Evolutionary conservation across 2,113 vertebrate genomes (phyloP).

Genomic region (Chinchilla lanigera): DNA sequence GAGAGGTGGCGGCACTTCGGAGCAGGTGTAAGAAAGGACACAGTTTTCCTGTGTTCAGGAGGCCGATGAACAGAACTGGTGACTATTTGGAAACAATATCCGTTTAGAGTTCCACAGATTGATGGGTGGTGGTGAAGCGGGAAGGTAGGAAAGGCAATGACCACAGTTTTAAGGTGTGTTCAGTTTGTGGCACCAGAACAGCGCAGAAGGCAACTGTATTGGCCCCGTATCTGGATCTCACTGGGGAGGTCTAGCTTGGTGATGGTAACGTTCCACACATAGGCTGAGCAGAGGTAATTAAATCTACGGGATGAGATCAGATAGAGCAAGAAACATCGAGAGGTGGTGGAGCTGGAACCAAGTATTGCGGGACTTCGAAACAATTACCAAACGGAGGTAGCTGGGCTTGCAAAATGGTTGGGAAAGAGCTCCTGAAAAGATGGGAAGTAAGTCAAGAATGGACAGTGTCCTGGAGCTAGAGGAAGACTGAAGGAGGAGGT

Average conservation of each 20-base stretch:
- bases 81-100: not conserved
- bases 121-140: not conserved
- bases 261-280: not conserved
- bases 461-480: not conserved
- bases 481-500: not conserved
- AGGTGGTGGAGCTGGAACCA: not conserved
- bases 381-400: not conserved
- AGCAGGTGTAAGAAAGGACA: not conserved
- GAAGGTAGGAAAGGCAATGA: not conserved
- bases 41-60: not conserved
- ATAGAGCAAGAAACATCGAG: not conserved
- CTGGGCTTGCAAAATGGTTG: not conserved
- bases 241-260: not conserved
- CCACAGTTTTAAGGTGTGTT: not conserved
- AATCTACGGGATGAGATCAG: not conserved
- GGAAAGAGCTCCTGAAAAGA: not conserved
- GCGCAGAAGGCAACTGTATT: not conserved
- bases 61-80: not conserved
- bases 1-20: not conserved
- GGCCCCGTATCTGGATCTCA: not conserved
- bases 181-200: not conserved
- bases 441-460: not conserved
- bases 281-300: not conserved
- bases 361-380: not conserved
- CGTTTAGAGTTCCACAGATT: not conserved